Evolutionary conservation across 2,797 vertebrate species (phyloP).

Genomic region (Staurois parvus): DNA sequence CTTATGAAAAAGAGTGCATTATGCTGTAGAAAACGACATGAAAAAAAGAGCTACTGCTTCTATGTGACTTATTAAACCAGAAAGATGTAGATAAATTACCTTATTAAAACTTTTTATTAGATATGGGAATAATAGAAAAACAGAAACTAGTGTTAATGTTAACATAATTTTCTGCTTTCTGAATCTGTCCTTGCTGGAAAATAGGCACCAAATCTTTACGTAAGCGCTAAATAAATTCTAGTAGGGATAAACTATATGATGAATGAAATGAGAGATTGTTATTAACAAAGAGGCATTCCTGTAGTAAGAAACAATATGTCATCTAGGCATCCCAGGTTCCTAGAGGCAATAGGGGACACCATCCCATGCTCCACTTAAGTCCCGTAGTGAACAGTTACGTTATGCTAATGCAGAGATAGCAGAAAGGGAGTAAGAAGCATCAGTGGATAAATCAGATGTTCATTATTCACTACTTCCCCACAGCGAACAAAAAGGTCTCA

Average conservation of each 20-base stretch:
- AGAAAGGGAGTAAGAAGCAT: neutral
- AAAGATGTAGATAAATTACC: constrained; percentile 10
- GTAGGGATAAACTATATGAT: neutral
- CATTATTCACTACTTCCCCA: no score
- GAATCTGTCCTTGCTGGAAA: neutral
- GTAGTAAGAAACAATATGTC: neutral
- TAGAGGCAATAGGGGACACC: neutral
- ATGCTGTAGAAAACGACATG: neutral
- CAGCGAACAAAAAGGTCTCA: no score
- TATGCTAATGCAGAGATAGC: neutral
- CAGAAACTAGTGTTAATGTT: neutral
- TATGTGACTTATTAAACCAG: neutral
- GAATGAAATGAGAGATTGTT: no score
- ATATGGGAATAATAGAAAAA: neutral
- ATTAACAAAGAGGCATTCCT: neutral
- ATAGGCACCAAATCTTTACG: constrained; percentile 1
- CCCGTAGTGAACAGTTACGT: no score
- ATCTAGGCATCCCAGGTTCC: neutral
- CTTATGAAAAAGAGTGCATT: neutral
- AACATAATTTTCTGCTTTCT: constrained; percentile 15
- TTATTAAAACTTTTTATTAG: constrained; percentile 53
- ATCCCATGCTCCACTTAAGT: neutral
- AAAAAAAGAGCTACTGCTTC: neutral
- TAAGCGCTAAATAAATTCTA: neutral
- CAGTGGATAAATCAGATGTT: no score